phyloP scores from a whole-genome alignment of 2,888 invertebrate species.

The Criorhina ranunculi region DNA sequence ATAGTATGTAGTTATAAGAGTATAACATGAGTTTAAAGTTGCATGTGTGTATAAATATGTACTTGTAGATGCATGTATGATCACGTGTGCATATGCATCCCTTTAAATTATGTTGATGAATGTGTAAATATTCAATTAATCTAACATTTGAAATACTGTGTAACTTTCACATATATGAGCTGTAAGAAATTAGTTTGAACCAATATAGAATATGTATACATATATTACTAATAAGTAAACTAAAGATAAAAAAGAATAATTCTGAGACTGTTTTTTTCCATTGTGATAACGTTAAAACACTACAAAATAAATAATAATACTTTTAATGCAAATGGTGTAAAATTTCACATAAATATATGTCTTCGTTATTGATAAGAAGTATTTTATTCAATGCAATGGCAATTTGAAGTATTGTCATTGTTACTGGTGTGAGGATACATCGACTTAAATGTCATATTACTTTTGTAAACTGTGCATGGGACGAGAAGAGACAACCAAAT shows the following conservation, averaged over 20 bases:
- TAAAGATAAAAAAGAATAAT: constrained; percentile 74
- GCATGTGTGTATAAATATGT: not conserved
- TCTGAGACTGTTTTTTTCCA: constrained; percentile 84
- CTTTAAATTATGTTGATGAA: constrained; percentile 4
- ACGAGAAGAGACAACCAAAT: constrained; percentile 93
- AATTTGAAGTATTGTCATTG: constrained; percentile 97
- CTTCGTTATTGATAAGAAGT: constrained; percentile 40
- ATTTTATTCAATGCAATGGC: constrained; percentile 91
- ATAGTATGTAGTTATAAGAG: not conserved
- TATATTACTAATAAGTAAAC: constrained; percentile 39
- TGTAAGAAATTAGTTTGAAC: constrained; percentile 38
- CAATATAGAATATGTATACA: constrained; percentile 38
- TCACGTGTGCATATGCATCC: constrained; percentile 1
- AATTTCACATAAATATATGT: constrained; percentile 65
- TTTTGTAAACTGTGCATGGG: constrained; percentile 90
- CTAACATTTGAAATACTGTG: constrained; percentile 1
- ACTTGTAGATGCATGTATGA: not conserved
- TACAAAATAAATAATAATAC: constrained; percentile 62
- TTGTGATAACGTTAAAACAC: constrained; percentile 87
- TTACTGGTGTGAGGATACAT: constrained; percentile 94
- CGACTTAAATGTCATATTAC: constrained; percentile 93
- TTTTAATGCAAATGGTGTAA: constrained; percentile 48
- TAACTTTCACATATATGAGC: constrained; percentile 21
- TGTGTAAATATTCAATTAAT: constrained; percentile 11
- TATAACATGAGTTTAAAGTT: constrained; percentile 9